These are phyloP conservation scores for Thecocarcelia acutangulata DNA, from an alignment of 2,888 invertebrate species.

Conservation along the genomic window DNA sequence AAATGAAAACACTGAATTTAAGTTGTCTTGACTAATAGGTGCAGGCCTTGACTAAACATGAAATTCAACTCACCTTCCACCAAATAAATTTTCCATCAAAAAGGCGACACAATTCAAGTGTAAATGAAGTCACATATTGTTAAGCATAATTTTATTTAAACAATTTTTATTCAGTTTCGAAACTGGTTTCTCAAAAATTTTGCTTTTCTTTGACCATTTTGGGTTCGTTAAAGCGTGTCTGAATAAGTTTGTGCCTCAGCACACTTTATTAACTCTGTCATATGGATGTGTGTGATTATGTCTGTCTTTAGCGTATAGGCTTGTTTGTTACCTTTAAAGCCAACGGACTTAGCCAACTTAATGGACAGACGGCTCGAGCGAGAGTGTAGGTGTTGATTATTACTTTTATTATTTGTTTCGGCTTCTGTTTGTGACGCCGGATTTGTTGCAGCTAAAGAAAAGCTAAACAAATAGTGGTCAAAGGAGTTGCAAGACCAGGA, in stretches of 20 bases:
- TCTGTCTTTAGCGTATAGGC: constrained; percentile 1
- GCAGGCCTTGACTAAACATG: no score
- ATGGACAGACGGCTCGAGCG: background rate
- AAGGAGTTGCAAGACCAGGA: constrained; percentile 31
- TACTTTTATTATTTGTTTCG: constrained; percentile 58
- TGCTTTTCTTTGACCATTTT: background rate
- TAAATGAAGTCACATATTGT: no score
- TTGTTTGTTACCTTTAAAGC: constrained; percentile 27
- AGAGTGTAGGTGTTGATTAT: constrained; percentile 64
- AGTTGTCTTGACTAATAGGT: no score
- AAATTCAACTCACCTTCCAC: no score
- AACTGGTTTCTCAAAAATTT: background rate
- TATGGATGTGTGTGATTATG: background rate
- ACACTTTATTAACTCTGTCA: constrained; percentile 30
- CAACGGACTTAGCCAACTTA: constrained; percentile 1
- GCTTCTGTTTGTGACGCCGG: constrained; percentile 56
- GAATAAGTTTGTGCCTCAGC: background rate
- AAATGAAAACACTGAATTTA: no score
- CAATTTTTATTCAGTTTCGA: background rate
- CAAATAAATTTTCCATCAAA: no score
- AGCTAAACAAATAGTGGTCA: constrained; percentile 34
- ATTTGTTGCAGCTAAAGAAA: constrained; percentile 20
- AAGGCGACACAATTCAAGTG: background rate
- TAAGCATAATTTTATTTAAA: no score
- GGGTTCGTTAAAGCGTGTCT: background rate